These are phyloP conservation scores for Jaculus jaculus DNA, from an alignment of 2,113 vertebrate genomes.

Conservation along the genomic window DNA sequence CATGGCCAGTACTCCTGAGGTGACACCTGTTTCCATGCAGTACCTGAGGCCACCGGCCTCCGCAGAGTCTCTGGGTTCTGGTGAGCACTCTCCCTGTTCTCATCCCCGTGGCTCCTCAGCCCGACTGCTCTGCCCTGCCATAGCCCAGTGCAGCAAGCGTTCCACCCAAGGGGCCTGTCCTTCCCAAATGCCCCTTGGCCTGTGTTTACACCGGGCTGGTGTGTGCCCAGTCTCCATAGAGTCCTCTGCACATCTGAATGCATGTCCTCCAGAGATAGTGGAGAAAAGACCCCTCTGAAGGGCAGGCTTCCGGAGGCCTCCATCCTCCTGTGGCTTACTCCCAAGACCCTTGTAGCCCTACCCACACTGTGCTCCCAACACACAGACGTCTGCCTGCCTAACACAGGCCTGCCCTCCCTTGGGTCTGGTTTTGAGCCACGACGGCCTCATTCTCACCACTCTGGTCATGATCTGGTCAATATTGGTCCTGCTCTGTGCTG, in stretches of 20 bases:
- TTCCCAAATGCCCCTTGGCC: background rate
- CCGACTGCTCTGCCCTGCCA: background rate
- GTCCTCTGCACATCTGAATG: background rate
- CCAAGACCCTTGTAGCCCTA: background rate
- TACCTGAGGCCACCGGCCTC: too few relatives aligned
- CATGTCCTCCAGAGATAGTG: background rate
- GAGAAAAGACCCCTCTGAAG: background rate
- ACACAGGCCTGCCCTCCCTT: background rate
- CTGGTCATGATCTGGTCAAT: background rate
- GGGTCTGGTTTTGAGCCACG: background rate
- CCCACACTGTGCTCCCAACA: too few relatives aligned
- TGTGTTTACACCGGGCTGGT: too few relatives aligned
- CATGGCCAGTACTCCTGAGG: background rate
- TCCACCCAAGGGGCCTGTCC: background rate
- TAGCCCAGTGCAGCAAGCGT: background rate
- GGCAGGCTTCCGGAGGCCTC: too few relatives aligned
- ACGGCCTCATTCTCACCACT: too few relatives aligned
- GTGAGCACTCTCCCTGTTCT: accelerated
- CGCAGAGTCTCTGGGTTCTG: background rate
- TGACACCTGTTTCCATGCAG: background rate
- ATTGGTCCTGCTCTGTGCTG: background rate
- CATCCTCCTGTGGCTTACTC: background rate
- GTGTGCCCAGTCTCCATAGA: background rate
- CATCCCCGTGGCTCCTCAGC: background rate
- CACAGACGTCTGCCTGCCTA: background rate